phyloP scores from a whole-genome alignment of 2,113 vertebrate species.

The Octodon degus region DNA sequence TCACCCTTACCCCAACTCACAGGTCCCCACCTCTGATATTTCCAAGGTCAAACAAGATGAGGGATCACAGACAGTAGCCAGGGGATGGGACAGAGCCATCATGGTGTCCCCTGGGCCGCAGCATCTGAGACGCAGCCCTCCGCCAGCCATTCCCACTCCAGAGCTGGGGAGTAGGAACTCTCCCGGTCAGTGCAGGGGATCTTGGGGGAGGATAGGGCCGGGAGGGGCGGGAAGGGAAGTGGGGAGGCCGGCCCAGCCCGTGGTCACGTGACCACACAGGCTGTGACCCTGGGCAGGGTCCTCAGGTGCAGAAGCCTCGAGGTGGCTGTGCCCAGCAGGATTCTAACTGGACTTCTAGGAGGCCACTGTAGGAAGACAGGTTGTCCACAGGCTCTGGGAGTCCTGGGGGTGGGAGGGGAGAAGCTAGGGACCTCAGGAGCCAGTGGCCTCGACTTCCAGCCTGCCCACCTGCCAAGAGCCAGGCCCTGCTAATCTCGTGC shows the following conservation, averaged over 20 bases:
- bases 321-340: background rate
- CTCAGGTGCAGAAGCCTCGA: background rate
- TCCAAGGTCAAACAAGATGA: constrained; percentile 29
- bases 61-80: background rate
- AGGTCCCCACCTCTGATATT: constrained; percentile 37
- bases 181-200: background rate
- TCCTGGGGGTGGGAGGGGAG: background rate
- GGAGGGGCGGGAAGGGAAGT: background rate
- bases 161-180: background rate
- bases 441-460: background rate
- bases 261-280: background rate
- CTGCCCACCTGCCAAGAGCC: background rate
- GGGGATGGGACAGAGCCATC: background rate
- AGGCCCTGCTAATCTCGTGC: background rate
- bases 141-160: no score
- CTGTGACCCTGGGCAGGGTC: background rate
- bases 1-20: background rate
- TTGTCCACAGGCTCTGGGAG: background rate
- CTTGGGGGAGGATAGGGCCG: background rate
- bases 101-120: background rate
- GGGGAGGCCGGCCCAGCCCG: background rate
- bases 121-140: background rate
- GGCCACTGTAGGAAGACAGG: background rate
- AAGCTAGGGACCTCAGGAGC: no score
- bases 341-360: background rate